Conservation (phyloP, 2,113 vertebrate species). For the Plecturocebus donacophilus region DNA sequence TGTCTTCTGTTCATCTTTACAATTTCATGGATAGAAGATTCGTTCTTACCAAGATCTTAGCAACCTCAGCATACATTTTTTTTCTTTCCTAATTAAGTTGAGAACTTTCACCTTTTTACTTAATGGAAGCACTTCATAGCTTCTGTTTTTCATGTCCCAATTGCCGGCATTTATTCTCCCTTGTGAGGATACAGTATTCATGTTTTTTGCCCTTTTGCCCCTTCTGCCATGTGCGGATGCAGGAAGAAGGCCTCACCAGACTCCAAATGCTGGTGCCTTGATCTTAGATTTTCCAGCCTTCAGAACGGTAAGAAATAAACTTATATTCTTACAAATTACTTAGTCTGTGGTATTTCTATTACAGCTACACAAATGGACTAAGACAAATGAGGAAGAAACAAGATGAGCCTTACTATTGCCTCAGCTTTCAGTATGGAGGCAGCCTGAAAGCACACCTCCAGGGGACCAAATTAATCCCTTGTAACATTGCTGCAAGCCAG, state of each 20-base stretch:
- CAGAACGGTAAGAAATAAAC: neutral
- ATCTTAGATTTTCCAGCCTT: neutral
- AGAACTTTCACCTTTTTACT: neutral
- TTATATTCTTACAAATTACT: neutral
- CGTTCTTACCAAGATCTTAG: neutral
- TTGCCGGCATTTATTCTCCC: neutral
- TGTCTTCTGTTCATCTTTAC: neutral
- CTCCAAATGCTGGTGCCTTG: neutral
- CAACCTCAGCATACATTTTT: neutral
- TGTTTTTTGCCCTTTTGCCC: neutral
- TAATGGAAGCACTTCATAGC: neutral
- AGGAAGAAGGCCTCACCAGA: neutral
- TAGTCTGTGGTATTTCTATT: neutral
- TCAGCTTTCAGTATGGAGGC: neutral
- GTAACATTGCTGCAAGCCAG: fast-evolving
- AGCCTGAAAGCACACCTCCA: neutral
- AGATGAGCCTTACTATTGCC: neutral
- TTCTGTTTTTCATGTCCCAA: neutral
- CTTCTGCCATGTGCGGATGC: neutral
- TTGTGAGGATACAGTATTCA: neutral
- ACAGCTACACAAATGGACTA: neutral
- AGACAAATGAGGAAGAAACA: neutral
- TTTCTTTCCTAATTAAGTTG: neutral
- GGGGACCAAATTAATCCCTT: neutral
- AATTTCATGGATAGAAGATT: neutral